Base-by-base conservation (phyloP, 1,140 invertebrate species). In the Diorhabda carinulata region DNA sequence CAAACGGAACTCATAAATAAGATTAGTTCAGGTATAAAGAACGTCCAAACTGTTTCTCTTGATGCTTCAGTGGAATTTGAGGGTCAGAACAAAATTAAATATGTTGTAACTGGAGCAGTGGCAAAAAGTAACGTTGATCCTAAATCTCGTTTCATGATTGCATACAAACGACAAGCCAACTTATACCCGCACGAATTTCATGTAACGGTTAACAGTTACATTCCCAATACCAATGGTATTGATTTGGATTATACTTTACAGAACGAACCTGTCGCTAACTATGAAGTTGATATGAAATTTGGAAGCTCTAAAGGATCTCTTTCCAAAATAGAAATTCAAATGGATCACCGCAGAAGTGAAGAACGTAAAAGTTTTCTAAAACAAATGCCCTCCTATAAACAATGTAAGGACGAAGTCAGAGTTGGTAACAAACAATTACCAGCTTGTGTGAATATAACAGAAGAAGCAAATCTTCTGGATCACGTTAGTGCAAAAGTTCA, bases 361-460 rank as follows among this genome's bases (percentile, higher is more conserved):
- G 78, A 84, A 42, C 82, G 84, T 66, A 82, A 79, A 63, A 74
- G 86, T 42, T 79, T 83, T 42, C 73, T 89, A 25, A 72, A 69
- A 25, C 72, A 81, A 44, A 68, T 83, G 4, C 73, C 75, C 6
- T 45, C 69, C 58, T 77, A 77, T 40, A 77, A 85, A 47, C 67
- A 83, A 69, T 89, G 87, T 73, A 41, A 79, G 45, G 45, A 80
- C 56, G 78, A 89, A 73, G 85, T 85, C 73, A 75, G 83, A 57
- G 66, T 83, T 68, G 84, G 83, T 8, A 86, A 87, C 73, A 80
- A 84, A 61, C 82, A 86, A 70, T 78, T 85, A 43, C 75, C 78
- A 6, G 81, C 81, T 67, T 90, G 89, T 75, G 81, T 83, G 44
- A 83, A 86, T 56, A 79, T 84, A 63, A 85, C 84, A 6, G 66